phyloP scores from a whole-genome alignment of 2,113 vertebrate genomes.

The Eira barbara region DNA sequence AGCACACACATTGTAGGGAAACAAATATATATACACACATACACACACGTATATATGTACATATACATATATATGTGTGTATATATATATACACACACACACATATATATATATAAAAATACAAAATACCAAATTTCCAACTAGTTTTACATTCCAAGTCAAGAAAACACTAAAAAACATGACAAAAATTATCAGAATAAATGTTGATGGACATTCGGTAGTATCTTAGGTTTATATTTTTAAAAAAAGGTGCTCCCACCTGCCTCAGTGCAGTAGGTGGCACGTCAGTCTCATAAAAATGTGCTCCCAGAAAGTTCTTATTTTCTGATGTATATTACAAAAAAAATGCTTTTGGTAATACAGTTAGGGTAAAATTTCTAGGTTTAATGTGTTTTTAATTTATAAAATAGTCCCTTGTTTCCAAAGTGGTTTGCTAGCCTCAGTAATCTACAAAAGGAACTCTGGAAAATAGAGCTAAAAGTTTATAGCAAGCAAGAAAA shows the following conservation, averaged over 20 bases:
- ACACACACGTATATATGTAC: no score
- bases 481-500: background rate
- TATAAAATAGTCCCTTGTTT: background rate
- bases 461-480: background rate
- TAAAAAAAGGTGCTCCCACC: no score
- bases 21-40: background rate
- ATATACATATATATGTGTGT: background rate
- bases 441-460: background rate
- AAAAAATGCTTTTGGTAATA: background rate
- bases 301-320: background rate
- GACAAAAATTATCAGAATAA: background rate
- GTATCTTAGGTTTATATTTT: background rate
- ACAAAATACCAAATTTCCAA: background rate
- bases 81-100: no score
- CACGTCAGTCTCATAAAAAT: no score
- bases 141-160: background rate
- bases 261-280: no score
- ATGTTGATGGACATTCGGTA: background rate
- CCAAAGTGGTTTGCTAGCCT: background rate
- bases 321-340: background rate
- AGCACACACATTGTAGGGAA: background rate
- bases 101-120: no score
- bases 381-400: background rate
- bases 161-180: background rate
- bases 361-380: background rate